These are phyloP conservation scores for Lissonota sp. DNA, from an alignment of 2,888 invertebrate species.

Conservation along the genomic window DNA sequence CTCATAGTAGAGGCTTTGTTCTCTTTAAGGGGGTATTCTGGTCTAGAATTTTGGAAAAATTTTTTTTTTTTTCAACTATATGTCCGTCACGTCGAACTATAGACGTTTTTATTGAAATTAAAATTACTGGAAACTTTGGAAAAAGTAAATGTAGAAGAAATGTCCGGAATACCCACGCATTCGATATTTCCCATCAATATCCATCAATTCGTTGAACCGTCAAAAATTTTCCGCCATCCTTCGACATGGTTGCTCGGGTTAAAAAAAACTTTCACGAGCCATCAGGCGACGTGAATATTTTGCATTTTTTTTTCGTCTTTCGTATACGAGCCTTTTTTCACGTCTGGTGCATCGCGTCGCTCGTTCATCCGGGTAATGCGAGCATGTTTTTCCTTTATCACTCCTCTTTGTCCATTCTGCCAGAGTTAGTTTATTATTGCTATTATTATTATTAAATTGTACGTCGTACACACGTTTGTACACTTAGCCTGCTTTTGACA, in stretches of 20 bases:
- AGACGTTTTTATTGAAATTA: not conserved
- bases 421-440: too few relatives aligned
- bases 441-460: not conserved
- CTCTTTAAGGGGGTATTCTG: too few relatives aligned
- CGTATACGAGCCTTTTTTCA: conserved; percentile 46
- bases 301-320: not conserved
- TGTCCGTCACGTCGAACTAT: too few relatives aligned
- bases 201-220: not conserved
- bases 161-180: too few relatives aligned
- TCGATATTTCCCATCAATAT: not conserved
- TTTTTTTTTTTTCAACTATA: too few relatives aligned
- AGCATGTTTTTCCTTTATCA: conserved; percentile 21
- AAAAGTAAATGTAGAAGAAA: too few relatives aligned
- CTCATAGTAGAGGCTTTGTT: too few relatives aligned
- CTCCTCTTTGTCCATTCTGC: not conserved
- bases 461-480: conserved; percentile 21
- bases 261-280: not conserved
- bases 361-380: conserved; percentile 58
- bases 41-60: too few relatives aligned
- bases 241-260: too few relatives aligned
- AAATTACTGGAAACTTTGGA: too few relatives aligned
- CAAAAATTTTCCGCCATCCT: too few relatives aligned
- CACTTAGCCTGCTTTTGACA: conserved; percentile 28
- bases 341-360: conserved; percentile 59
- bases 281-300: conserved; percentile 29